phyloP scores from a whole-genome alignment of 1,140 invertebrate genomes.

The Bombus difficillimus region DNA sequence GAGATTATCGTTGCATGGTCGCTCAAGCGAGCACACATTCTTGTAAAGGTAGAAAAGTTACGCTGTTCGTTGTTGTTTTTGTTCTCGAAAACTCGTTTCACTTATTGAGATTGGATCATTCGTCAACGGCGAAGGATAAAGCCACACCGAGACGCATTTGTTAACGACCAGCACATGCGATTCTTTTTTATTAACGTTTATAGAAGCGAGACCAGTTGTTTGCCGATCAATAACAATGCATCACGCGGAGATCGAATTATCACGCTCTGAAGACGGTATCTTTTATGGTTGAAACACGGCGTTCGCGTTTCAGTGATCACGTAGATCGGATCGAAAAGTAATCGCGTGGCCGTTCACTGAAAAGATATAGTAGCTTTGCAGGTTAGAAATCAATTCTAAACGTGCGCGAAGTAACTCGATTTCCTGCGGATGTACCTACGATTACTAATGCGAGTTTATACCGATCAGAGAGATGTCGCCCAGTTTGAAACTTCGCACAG shows the following conservation, averaged over 20 bases:
- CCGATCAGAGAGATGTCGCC: conserved; percentile 12
- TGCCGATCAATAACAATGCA: conserved; percentile 57
- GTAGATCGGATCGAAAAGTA: conserved; percentile 76
- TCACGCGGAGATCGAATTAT: conserved; percentile 58
- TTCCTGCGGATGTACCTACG: conserved; percentile 56
- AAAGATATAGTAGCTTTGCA: conserved; percentile 63
- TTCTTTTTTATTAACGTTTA: conserved; percentile 32
- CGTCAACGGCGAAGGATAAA: background rate
- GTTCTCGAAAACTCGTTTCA: background rate
- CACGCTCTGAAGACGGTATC: conserved; percentile 39
- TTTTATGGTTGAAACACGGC: conserved; percentile 31
- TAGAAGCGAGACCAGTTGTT: background rate
- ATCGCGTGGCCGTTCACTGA: conserved; percentile 69
- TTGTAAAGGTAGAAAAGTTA: background rate
- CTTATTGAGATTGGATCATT: background rate
- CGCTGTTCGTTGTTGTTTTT: conserved; percentile 15
- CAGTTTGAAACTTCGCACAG: conserved; percentile 23
- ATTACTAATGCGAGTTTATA: conserved; percentile 41
- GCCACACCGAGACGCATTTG: background rate
- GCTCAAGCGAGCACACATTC: no score
- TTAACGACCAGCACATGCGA: background rate
- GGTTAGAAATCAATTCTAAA: conserved; percentile 75
- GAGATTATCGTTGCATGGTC: no score
- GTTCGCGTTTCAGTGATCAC: conserved; percentile 66
- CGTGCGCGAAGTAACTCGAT: conserved; percentile 74